A percentile compares a stretch with the other conserved stretches of the same genome.
phyloP scores from a whole-genome alignment of 2,797 vertebrate genomes.

The Cyprinella venusta region DNA sequence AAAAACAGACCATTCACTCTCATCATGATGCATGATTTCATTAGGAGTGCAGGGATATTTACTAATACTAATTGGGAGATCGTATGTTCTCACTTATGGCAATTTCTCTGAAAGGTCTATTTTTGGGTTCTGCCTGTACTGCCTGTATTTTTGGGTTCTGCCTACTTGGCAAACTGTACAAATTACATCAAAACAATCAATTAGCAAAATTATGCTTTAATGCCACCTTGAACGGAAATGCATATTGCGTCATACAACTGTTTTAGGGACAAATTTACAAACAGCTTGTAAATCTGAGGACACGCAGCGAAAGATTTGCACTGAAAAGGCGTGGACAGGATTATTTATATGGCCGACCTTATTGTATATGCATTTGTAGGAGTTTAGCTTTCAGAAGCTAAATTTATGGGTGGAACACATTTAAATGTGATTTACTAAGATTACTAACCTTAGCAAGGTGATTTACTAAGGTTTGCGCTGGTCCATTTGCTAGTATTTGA shows the following conservation, averaged over 20 bases:
- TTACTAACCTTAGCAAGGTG: too few relatives aligned
- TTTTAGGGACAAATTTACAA: neutral
- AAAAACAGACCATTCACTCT: conserved; percentile 50
- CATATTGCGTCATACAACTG: neutral
- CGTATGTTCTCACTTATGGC: conserved; percentile 49
- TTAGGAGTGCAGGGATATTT: conserved; percentile 52
- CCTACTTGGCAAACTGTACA: conserved; percentile 24
- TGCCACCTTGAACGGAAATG: conserved; percentile 9
- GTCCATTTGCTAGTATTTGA: too few relatives aligned
- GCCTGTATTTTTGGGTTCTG: conserved; percentile 50
- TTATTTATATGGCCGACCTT: too few relatives aligned
- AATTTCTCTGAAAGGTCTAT: conserved; percentile 49
- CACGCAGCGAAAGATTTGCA: too few relatives aligned
- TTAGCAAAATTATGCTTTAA: conserved; percentile 36
- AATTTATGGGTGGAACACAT: too few relatives aligned
- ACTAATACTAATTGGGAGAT: conserved; percentile 53
- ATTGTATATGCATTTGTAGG: too few relatives aligned
- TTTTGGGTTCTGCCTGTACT: conserved; percentile 39
- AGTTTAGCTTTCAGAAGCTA: too few relatives aligned
- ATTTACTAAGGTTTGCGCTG: too few relatives aligned
- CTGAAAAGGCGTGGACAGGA: too few relatives aligned
- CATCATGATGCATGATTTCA: conserved; percentile 52
- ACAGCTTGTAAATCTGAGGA: too few relatives aligned
- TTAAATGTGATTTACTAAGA: too few relatives aligned
- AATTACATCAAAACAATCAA: conserved; percentile 37